Evolutionary conservation across 2,888 invertebrate species (phyloP), one percentile per base, ranked within the genome.

Genomic region (Exocentrus adspersus): DNA sequence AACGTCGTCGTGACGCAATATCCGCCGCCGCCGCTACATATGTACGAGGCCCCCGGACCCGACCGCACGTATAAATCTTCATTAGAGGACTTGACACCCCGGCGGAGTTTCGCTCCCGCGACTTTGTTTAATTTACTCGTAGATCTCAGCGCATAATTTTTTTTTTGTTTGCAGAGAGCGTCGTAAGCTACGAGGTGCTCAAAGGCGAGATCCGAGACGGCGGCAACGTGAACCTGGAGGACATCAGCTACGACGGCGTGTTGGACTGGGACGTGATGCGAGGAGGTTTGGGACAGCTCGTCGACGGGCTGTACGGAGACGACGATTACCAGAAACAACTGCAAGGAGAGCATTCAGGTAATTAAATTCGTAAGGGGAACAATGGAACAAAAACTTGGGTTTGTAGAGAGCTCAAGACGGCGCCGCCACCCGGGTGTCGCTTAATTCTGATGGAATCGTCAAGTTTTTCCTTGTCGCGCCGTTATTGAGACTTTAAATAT

Each of bases 281-380:
- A 52, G 88, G 89, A 42, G 95, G 95, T 2, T 85, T 95, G 6
- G 95, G 95, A 12, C 94, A 94, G 81, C 86, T 95, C 73, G 88
- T 90, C 4, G 94, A 94, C 80, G 92, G 92, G 0, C 83, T 89
- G 45, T 84, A 86, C 58, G 92, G 90, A 10, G 89, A 89, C 24
- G 88, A 88, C 71, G 88, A 89, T 75, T 89, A 88, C 80, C 88
- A 86, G 78, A 84, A 85, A 76, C 88, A 84, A 68, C 86, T 85
- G 71, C 86, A 84, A 77, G 83, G 84, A 30, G 88, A 88, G 71
- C 86, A 87, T 52, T 84, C 85, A 79, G 88, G 88, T 88, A 80
- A 79, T 72, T n/a, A n/a, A 24, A 3, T 24, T 24, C 24, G 4
- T 24, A 24, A 24, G 4, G 7, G 24, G 7, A 37, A n/a, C 37